Percentiles rank a stretch among this genome's conserved stretches.
Evolutionary conservation across 2,888 invertebrate genomes (phyloP).

Genomic region (Barypeithes pellucidus): DNA sequence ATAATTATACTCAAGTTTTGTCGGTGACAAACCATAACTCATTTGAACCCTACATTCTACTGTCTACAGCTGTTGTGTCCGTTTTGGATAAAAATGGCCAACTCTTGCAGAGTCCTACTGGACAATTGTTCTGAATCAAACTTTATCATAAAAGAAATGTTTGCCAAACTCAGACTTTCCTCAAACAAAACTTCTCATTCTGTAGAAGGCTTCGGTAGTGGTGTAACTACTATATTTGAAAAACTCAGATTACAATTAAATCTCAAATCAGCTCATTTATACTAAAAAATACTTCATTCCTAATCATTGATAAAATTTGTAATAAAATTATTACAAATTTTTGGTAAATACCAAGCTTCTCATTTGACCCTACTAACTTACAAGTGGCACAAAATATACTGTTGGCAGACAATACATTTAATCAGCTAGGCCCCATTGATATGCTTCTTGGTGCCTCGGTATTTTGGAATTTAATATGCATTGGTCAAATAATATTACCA

Average conservation of each 20-base stretch:
- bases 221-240: neutral
- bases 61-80: neutral
- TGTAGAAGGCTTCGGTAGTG: slow-evolving; percentile 30
- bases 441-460: too few species aligned
- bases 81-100: neutral
- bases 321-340: too few species aligned
- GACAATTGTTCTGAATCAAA: slow-evolving; percentile 8
- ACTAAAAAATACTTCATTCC: too few species aligned
- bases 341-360: too few species aligned
- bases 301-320: too few species aligned
- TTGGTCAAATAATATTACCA: too few species aligned
- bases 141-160: slow-evolving; percentile 1
- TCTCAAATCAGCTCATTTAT: neutral
- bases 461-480: too few species aligned
- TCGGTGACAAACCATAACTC: neutral
- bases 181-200: slow-evolving; percentile 1
- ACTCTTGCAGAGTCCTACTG: slow-evolving; percentile 2
- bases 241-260: neutral
- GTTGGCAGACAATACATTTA: too few species aligned
- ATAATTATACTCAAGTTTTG: neutral
- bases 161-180: slow-evolving; percentile 8
- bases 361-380: too few species aligned
- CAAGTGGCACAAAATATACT: too few species aligned
- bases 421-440: too few species aligned
- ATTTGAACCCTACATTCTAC: neutral